Evolutionary conservation across 2,888 invertebrate species (phyloP).

Genomic region (Agrochola lychnidis): DNA sequence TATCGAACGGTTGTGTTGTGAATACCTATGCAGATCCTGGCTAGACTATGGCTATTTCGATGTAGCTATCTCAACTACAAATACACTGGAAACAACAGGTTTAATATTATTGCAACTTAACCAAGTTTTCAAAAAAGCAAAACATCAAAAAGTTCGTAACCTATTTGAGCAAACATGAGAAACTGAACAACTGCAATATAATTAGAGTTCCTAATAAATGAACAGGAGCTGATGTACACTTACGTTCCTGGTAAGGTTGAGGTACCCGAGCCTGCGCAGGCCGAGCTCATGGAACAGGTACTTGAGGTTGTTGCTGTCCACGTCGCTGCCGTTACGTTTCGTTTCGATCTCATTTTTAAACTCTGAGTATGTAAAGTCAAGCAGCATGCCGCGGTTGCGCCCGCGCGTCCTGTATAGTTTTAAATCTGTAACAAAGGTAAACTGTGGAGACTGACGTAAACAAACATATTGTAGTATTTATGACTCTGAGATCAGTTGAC

Average conservation of each 20-base stretch:
- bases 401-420: slow-evolving; percentile 89
- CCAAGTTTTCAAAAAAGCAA: neutral
- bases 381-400: slow-evolving; percentile 89
- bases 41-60: neutral
- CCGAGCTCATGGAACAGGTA: slow-evolving; percentile 91
- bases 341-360: slow-evolving; percentile 83
- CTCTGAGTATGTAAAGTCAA: slow-evolving; percentile 91
- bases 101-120: neutral
- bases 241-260: slow-evolving; percentile 85
- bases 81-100: neutral
- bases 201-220: neutral
- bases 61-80: neutral
- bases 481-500: neutral
- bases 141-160: neutral
- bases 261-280: slow-evolving; percentile 85
- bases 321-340: slow-evolving; percentile 90
- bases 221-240: slow-evolving; percentile 46
- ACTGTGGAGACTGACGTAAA: slow-evolving; percentile 1
- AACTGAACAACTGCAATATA: neutral
- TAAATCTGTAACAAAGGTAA: slow-evolving; percentile 71
- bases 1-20: neutral
- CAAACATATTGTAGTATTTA: neutral
- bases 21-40: neutral
- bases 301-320: slow-evolving; percentile 90
- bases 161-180: neutral